Evolutionary conservation across 1,140 invertebrate genomes (phyloP).

Genomic region (Elysia chlorotica): DNA sequence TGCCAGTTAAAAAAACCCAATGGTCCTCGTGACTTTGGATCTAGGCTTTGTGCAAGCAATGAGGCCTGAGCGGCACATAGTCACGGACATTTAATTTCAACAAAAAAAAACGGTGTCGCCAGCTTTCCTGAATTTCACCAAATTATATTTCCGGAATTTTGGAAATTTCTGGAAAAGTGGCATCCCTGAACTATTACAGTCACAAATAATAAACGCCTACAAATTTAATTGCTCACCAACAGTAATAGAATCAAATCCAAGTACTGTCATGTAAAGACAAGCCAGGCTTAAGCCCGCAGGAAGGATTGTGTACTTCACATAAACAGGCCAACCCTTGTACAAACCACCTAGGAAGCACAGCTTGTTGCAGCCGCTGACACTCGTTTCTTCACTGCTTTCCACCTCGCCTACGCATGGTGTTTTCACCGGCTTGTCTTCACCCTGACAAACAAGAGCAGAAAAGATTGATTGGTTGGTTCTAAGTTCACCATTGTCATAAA

Average conservation of each 20-base stretch:
- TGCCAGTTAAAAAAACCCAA: no score
- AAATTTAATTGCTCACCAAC: slow-evolving; percentile 61
- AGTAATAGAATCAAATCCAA: slow-evolving; percentile 68
- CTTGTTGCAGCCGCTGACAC: neutral
- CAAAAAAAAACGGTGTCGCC: no score
- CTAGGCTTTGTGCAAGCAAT: no score
- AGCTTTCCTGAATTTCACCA: no score
- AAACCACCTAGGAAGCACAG: slow-evolving; percentile 35
- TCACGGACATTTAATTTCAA: no score
- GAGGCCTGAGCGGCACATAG: no score
- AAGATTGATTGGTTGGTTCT: no score
- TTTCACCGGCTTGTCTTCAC: neutral
- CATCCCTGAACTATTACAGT: no score
- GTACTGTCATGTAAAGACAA: slow-evolving; percentile 67
- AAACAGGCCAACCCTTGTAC: slow-evolving; percentile 58
- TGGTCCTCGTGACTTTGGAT: no score
- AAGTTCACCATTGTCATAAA: neutral
- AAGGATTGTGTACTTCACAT: slow-evolving; percentile 59
- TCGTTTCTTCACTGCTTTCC: neutral
- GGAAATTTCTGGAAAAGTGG: no score
- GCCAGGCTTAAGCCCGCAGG: slow-evolving; percentile 65
- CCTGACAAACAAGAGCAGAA: neutral
- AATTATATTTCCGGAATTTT: no score
- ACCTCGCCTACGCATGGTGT: neutral
- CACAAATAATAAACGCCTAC: no score